Percentiles rank a stretch among this genome's conserved stretches.
These are phyloP conservation scores for Tetrapedia diversipes DNA, from an alignment of 2,888 invertebrate species.

Conservation along the genomic window DNA sequence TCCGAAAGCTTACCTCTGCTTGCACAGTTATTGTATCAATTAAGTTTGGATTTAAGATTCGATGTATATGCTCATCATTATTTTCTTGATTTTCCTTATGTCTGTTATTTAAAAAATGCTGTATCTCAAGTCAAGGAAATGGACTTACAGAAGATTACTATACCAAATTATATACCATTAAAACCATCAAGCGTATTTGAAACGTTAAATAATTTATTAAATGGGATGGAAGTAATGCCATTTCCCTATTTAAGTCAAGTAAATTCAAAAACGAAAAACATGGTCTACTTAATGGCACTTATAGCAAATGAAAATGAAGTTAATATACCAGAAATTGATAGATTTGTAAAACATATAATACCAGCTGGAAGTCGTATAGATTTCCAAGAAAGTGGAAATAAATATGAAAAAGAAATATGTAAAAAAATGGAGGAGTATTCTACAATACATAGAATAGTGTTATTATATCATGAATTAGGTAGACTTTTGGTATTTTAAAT, in stretches of 20 bases:
- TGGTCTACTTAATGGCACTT: slow-evolving; percentile 87
- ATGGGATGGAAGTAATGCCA: slow-evolving; percentile 83
- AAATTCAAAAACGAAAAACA: slow-evolving; percentile 88
- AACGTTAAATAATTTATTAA: slow-evolving; percentile 88
- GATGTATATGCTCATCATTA: slow-evolving; percentile 91
- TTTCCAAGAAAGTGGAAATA: slow-evolving; percentile 71
- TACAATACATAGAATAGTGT: slow-evolving; percentile 83
- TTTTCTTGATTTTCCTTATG: slow-evolving; percentile 91
- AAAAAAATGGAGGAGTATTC: slow-evolving; percentile 73
- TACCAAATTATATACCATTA: slow-evolving; percentile 86
- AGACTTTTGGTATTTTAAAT: slow-evolving; percentile 22
- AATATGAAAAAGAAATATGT: slow-evolving; percentile 72
- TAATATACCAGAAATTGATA: slow-evolving; percentile 72
- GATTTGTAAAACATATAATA: slow-evolving; percentile 76
- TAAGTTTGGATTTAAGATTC: slow-evolving; percentile 90
- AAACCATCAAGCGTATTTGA: slow-evolving; percentile 89
- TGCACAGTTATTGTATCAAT: slow-evolving; percentile 89
- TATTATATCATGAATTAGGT: slow-evolving; percentile 85
- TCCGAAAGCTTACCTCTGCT: slow-evolving; percentile 88
- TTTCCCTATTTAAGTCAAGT: slow-evolving; percentile 90
- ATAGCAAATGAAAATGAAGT: slow-evolving; percentile 72
- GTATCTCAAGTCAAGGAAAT: slow-evolving; percentile 85
- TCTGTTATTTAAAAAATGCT: slow-evolving; percentile 82
- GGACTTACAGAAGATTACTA: slow-evolving; percentile 85
- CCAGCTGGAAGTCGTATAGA: slow-evolving; percentile 81